phyloP scores from a whole-genome alignment of 2,113 vertebrate genomes.

The Neotoma lepida region DNA sequence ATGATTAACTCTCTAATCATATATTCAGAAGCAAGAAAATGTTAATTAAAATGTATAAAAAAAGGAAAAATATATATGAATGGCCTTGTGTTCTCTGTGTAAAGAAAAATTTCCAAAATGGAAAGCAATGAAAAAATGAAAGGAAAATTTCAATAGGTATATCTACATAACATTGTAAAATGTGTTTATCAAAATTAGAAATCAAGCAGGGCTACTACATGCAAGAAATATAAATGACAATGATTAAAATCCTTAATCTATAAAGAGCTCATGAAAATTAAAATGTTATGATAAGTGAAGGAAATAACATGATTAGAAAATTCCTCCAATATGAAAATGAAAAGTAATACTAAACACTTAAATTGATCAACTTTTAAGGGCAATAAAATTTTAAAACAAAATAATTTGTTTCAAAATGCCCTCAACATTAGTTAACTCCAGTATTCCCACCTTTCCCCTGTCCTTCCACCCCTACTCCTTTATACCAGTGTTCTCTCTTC shows the following conservation, averaged over 20 bases:
- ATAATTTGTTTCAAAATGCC: not conserved
- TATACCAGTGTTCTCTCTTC: not conserved
- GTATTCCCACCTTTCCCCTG: not conserved
- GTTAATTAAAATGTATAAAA: conserved; percentile 42
- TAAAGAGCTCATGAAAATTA: not conserved
- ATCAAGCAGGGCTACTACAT: not conserved
- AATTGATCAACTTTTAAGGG: not conserved
- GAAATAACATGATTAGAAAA: conserved; percentile 17
- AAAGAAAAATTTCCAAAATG: conserved; percentile 39
- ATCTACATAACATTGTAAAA: not conserved
- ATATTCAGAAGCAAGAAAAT: conserved; percentile 49
- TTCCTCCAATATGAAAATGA: conserved; percentile 41
- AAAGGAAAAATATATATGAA: conserved; percentile 30
- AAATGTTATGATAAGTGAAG: conserved; percentile 40
- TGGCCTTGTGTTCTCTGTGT: not conserved
- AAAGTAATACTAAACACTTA: conserved; percentile 32
- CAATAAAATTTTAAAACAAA: conserved; percentile 47
- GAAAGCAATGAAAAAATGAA: conserved; percentile 24
- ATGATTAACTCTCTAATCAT: conserved; percentile 52
- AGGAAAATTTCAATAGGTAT: conserved; percentile 23
- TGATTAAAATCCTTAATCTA: conserved; percentile 23
- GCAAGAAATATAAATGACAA: conserved; percentile 44
- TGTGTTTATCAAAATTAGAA: conserved; percentile 46
- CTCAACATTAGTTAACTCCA: not conserved
- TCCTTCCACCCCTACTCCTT: not conserved